These are phyloP conservation scores for Bergia sp. DNA, from an alignment of 92 coral and sea anemone species.

Conservation along the genomic window DNA sequence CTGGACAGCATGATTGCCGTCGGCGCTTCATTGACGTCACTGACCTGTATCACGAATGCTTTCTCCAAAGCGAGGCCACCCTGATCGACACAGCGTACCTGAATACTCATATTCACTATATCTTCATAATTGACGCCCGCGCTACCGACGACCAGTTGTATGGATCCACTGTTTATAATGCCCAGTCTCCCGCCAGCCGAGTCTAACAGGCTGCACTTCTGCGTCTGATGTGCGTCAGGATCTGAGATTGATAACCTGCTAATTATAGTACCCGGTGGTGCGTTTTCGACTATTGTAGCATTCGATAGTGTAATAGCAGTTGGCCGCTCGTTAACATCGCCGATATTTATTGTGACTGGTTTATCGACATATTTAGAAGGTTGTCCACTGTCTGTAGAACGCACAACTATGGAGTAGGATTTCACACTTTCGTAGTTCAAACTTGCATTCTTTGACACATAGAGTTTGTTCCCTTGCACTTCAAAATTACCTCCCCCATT, in stretches of 20 bases:
- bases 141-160: constrained; percentile 74
- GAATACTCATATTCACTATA: constrained; percentile 48
- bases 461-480: constrained; percentile 76
- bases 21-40: constrained; percentile 88
- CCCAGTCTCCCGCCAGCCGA: constrained; percentile 78
- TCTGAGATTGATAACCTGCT: constrained; percentile 79
- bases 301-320: constrained; percentile 69
- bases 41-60: constrained; percentile 59
- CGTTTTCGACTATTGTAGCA: constrained; percentile 61
- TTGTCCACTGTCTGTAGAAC: constrained; percentile 82
- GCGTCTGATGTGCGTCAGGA: constrained; percentile 79
- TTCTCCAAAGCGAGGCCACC: constrained; percentile 60
- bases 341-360: constrained; percentile 58
- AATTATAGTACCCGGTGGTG: constrained; percentile 70
- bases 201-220: constrained; percentile 68
- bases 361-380: constrained; percentile 67
- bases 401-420: constrained; percentile 61
- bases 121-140: constrained; percentile 85
- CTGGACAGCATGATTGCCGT: constrained; percentile 66
- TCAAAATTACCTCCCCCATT: constrained; percentile 71
- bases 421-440: constrained; percentile 72
- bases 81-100: constrained; percentile 82
- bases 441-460: constrained; percentile 66
- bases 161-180: constrained; percentile 26
- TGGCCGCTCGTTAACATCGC: constrained; percentile 85